These are phyloP conservation scores for Microctenopoma stevenorrisi DNA, from an alignment of 2,797 vertebrate species.

Conservation along the genomic window DNA sequence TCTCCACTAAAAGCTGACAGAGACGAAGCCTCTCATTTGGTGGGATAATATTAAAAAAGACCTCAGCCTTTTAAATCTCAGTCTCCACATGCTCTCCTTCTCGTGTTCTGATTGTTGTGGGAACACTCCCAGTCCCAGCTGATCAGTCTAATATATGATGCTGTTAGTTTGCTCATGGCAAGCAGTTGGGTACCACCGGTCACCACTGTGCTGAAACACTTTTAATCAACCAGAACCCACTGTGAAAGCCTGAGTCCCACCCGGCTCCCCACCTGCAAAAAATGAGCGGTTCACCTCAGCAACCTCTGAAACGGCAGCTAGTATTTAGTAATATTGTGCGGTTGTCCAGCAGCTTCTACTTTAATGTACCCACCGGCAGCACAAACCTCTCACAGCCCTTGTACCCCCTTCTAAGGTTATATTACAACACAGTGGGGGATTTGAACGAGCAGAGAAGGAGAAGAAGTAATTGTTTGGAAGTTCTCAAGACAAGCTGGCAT, in stretches of 20 bases:
- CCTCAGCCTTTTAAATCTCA: conserved; percentile 69
- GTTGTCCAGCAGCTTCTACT: conserved; percentile 70
- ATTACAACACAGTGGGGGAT: conserved; percentile 84
- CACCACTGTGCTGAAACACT: conserved; percentile 74
- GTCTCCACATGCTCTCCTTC: conserved; percentile 65
- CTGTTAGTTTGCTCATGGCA: conserved; percentile 70
- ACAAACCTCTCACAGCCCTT: conserved; percentile 71
- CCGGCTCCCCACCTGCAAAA: conserved; percentile 72
- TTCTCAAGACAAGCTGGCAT: conserved; percentile 79
- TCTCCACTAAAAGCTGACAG: conserved; percentile 27
- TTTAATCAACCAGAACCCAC: conserved; percentile 83
- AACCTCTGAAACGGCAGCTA: conserved; percentile 80
- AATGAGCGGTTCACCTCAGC: conserved; percentile 83
- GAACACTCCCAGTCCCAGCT: conserved; percentile 61
- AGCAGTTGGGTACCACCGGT: conserved; percentile 70
- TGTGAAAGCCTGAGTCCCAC: conserved; percentile 67
- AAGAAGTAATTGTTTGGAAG: conserved; percentile 74
- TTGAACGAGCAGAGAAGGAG: conserved; percentile 66
- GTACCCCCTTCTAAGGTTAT: conserved; percentile 77
- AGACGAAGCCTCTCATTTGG: conserved; percentile 45
- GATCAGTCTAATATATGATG: conserved; percentile 77
- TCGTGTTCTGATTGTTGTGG: conserved; percentile 74
- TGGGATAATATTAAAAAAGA: conserved; percentile 69
- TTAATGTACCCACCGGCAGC: conserved; percentile 78
- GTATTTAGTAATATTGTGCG: conserved; percentile 84